Base-by-base conservation (phyloP, 2,113 vertebrate genomes). In the Thomomys bottae region DNA sequence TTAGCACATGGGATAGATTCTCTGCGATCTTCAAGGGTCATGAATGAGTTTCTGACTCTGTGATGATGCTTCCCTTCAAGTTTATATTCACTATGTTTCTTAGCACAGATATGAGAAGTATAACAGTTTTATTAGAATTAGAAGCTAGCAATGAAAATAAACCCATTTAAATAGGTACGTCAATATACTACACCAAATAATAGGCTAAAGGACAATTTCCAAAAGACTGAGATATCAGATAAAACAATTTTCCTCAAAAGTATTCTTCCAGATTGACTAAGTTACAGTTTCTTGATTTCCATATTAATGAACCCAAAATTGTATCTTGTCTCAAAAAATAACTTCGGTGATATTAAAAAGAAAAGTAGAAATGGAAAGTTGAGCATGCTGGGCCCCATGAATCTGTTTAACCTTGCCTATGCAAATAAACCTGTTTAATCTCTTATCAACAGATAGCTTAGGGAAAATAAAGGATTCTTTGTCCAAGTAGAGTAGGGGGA, bases 51-150 rank as follows among this genome's bases (percentile, higher is more conserved):
- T 64, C 45, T 70, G 57, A 77, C 72, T 59, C 11, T 78, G 73
- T 49, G 0, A 40, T 4, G 32, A 20, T 36, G 7, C 71, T 89
- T 84, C 38, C 38, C 59, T 84, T 88, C 59, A 78, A 59, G 24
- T 17, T 75, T 66, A 1, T 64, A 83, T 86, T 82, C 57, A 70
- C 2, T 68, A 14, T 23, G 14, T 28, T 67, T 38, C 40, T 90
- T 82, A 75, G n/a, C 8, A 87, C 3, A 42, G 36, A 2, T 28
- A 34, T 84, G 87, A 70, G 36, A 82, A 91, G 28, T 38, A 42
- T 26, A 38, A 17, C 63, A 81, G 42, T 72, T 84, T 68, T 57
- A 72, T 93, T 78, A 91, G 30, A 76, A 72, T 70, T 85, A 78
- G 54, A 72, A 21, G 5, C 9, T 49, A 83, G 67, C 70, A 66